phyloP scores from a whole-genome alignment of 1,140 invertebrate species.

The Aphaenogaster ashmeadi region DNA sequence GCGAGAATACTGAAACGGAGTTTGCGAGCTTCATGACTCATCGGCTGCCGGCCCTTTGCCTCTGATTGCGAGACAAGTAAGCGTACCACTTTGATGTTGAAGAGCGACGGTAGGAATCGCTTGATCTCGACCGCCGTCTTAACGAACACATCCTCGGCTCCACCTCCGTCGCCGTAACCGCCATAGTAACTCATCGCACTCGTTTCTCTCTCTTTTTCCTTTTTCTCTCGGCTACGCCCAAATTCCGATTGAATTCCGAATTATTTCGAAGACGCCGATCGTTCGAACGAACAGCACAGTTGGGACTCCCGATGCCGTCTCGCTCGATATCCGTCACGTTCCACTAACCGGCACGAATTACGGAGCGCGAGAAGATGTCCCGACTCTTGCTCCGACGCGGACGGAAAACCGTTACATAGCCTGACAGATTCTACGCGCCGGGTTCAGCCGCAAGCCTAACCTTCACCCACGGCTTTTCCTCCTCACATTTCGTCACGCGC shows the following conservation, averaged over 20 bases:
- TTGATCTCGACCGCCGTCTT: slow-evolving; percentile 84
- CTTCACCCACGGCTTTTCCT: slow-evolving; percentile 25
- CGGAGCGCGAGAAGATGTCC: neutral
- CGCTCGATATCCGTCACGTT: neutral
- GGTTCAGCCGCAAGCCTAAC: slow-evolving; percentile 37
- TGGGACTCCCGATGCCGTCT: neutral
- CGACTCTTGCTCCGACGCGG: neutral
- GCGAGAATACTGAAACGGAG: neutral
- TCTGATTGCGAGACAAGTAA: neutral
- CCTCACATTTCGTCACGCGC: slow-evolving; percentile 45
- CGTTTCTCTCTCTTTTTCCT: neutral
- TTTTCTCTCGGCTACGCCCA: slow-evolving; percentile 29
- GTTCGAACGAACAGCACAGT: neutral
- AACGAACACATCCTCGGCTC: slow-evolving; percentile 82
- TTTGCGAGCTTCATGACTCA: slow-evolving; percentile 1
- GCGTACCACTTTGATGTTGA: slow-evolving; percentile 87
- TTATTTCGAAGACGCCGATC: neutral
- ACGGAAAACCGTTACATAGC: slow-evolving; percentile 51
- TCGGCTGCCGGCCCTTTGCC: neutral
- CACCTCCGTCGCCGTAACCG: slow-evolving; percentile 35
- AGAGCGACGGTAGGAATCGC: slow-evolving; percentile 85
- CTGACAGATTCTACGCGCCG: slow-evolving; percentile 56
- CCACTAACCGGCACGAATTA: slow-evolving; percentile 4
- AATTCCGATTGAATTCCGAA: neutral
- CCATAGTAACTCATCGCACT: slow-evolving; percentile 69